Evolutionary conservation across 2,113 vertebrate genomes (phyloP), one percentile per base, ranked within the genome.

Genomic region (Etheostoma cragini): DNA sequence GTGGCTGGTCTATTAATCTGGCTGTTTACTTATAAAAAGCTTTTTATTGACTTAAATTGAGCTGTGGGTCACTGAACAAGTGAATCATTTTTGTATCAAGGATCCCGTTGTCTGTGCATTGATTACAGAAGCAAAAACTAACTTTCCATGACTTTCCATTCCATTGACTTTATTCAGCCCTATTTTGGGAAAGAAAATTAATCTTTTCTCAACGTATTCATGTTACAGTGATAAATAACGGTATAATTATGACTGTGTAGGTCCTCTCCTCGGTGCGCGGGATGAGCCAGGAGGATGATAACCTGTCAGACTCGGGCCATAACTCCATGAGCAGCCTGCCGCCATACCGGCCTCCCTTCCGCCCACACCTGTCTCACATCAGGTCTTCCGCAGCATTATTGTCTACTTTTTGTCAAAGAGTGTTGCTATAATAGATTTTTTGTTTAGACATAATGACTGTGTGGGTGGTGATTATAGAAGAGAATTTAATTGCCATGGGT

Each of bases 321-420:
- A 97, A 98, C 64, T 98, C 97, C 79, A 96, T 97, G 91, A 98
- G 95, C 93, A 99, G 97, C 56, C 96, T 97, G 80, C 96, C 96
- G 0, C 96, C 97, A 1, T 98, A 98, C 0, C 93, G 96, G 54
- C 95, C 95, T 17, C 96, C 96, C 8, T 96, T 97, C 83, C 95
- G 96, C 60, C 96, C 96, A 14, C 94, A 97, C 50, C 94, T 96
- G 47, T 83, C 93, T 81, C 95, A 97, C 83, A 98, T 99, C 93
- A 99, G 93, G 93, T 94, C 47, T 35, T 76, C 66, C 5, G 47
- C 70, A 49, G 30, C 63, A n/a, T 65, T 56, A 52, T 49, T 49
- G 12, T 63, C 33, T 24, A 2, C 35, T 72, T 71, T 64, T 11
- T 45, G 74, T 71, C 80, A 53, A 77, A 78, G 53, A 46, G n/a